These are phyloP conservation scores for Decapterus maruadsi DNA, from an alignment of 2,797 vertebrate genomes.

Conservation along the genomic window DNA sequence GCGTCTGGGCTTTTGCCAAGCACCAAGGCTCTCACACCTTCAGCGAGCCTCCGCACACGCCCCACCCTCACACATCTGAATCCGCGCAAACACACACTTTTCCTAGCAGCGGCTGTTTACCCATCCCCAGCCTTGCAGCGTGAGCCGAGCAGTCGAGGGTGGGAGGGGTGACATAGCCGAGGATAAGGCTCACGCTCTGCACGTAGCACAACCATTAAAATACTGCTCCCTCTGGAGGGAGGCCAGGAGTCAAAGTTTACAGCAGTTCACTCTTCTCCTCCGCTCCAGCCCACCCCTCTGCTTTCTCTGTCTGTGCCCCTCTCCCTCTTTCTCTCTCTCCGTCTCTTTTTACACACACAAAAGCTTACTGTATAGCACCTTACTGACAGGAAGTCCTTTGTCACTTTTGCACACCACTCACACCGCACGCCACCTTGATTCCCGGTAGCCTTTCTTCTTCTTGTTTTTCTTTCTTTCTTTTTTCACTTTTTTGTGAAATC, in stretches of 20 bases:
- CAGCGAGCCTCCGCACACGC: slow-evolving; percentile 6
- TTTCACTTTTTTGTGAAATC: slow-evolving; percentile 2
- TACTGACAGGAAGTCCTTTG: slow-evolving; percentile 74
- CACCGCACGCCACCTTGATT: slow-evolving; percentile 16
- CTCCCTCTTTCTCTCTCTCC: slow-evolving; percentile 23
- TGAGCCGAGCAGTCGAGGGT: slow-evolving; percentile 56
- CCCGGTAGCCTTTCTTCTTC: slow-evolving; percentile 23
- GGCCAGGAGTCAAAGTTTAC: slow-evolving; percentile 84
- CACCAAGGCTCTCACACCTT: slow-evolving; percentile 38
- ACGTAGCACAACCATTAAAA: slow-evolving; percentile 89
- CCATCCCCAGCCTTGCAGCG: slow-evolving; percentile 70
- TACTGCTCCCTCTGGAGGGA: slow-evolving; percentile 82
- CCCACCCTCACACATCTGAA: slow-evolving; percentile 23
- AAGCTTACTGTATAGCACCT: slow-evolving; percentile 32
- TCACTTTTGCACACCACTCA: slow-evolving; percentile 46
- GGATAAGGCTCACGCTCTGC: slow-evolving; percentile 83
- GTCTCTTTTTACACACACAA: slow-evolving; percentile 19
- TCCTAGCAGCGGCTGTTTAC: slow-evolving; percentile 69
- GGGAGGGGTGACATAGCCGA: slow-evolving; percentile 70
- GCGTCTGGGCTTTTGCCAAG: background rate
- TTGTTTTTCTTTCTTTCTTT: background rate
- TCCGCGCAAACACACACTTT: slow-evolving; percentile 42
- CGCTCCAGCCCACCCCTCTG: slow-evolving; percentile 57
- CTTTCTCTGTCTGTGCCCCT: slow-evolving; percentile 50
- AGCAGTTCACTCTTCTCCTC: slow-evolving; percentile 76